Conservation (phyloP, 1,140 invertebrate species). For the Caenorhabditis brenneri region DNA sequence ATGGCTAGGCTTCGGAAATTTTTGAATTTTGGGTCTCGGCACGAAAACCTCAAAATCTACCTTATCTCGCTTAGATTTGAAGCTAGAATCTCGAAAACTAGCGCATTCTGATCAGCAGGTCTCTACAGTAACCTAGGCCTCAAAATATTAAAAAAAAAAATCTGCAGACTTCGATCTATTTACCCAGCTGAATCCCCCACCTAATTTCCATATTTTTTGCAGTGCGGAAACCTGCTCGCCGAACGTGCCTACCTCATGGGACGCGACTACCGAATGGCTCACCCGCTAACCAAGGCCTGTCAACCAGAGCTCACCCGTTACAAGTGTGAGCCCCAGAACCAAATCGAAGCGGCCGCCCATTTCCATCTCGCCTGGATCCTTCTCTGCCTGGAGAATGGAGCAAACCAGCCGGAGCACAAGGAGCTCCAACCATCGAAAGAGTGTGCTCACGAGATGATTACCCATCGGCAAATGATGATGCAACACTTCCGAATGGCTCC, state of each 20-base stretch:
- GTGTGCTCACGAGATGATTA: conserved; percentile 82
- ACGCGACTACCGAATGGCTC: conserved; percentile 87
- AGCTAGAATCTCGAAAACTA: no score
- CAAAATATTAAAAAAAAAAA: no score
- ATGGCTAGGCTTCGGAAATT: no score
- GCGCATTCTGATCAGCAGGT: no score
- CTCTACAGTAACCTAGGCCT: no score
- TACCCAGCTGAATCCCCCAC: background rate
- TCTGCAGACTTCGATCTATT: no score
- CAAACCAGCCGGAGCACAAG: conserved; percentile 68
- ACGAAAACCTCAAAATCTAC: no score
- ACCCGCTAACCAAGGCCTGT: conserved; percentile 85
- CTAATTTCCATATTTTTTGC: no score
- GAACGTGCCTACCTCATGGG: conserved; percentile 85
- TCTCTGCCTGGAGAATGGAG: conserved; percentile 85
- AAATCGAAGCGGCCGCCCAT: conserved; percentile 67
- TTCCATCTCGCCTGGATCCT: conserved; percentile 83
- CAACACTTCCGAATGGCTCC: conserved; percentile 89
- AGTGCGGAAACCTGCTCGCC: conserved; percentile 84
- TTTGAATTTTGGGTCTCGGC: no score
- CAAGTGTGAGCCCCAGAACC: conserved; percentile 64
- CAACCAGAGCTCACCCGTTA: conserved; percentile 82
- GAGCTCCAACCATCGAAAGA: conserved; percentile 75
- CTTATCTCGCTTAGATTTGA: no score
- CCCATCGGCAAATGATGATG: conserved; percentile 87